Evolutionary conservation across 2,113 vertebrate species (phyloP).

Genomic region (Corythornis vintsioides): DNA sequence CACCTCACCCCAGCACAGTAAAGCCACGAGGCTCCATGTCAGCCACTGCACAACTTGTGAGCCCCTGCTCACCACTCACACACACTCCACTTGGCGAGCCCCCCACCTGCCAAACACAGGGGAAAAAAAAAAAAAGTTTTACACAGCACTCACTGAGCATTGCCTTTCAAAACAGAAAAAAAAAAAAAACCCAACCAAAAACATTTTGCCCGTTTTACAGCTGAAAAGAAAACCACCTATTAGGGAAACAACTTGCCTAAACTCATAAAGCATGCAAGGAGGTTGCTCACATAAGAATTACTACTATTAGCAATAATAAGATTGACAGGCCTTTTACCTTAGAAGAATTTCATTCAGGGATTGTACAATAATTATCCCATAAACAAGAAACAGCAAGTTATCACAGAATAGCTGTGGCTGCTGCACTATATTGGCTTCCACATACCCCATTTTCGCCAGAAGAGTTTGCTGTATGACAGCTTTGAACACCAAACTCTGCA

Average conservation of each 20-base stretch:
- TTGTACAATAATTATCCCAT: background rate
- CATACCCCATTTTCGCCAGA: background rate
- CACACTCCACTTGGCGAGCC: background rate
- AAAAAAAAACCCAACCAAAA: background rate
- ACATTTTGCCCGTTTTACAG: background rate
- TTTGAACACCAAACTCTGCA: accelerated
- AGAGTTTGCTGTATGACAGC: background rate
- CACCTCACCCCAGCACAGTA: background rate
- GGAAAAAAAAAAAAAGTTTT: background rate
- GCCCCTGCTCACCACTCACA: background rate
- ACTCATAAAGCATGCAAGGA: background rate
- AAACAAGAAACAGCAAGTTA: conserved; percentile 45
- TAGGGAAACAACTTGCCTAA: background rate
- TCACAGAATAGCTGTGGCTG: background rate
- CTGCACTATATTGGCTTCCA: background rate
- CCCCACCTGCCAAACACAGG: background rate
- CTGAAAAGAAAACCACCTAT: background rate
- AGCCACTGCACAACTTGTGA: background rate
- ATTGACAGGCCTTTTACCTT: background rate
- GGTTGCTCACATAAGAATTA: conserved; percentile 11
- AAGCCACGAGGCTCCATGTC: background rate
- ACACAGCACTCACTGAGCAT: background rate
- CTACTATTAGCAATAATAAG: conserved; percentile 9
- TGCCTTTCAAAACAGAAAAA: background rate
- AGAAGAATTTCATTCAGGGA: background rate